These are phyloP conservation scores for Acestrorhynchus altus DNA, from an alignment of 2,797 vertebrate species.

Conservation along the genomic window DNA sequence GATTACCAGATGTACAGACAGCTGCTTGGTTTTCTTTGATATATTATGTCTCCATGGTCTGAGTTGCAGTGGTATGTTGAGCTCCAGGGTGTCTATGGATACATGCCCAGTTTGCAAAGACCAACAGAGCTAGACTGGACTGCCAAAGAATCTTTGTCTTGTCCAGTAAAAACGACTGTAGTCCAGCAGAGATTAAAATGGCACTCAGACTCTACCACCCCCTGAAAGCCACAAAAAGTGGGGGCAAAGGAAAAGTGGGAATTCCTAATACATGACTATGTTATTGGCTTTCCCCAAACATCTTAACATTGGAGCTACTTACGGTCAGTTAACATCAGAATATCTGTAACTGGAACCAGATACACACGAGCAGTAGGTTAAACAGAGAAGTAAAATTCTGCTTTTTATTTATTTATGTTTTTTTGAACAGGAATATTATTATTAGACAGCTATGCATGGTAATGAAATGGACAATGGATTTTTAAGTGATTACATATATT, in stretches of 20 bases:
- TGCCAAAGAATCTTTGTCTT: conserved; percentile 53
- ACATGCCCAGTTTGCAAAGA: conserved; percentile 45
- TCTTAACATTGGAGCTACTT: conserved; percentile 26
- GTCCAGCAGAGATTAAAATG: conserved; percentile 38
- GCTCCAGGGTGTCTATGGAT: conserved; percentile 48
- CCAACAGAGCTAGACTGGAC: conserved; percentile 38
- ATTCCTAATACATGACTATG: conserved; percentile 38
- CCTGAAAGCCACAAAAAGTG: conserved; percentile 29
- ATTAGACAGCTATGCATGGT: not conserved
- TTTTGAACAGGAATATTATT: conserved; percentile 35
- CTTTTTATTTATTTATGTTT: conserved; percentile 31
- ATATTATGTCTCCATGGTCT: conserved; percentile 47
- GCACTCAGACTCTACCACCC: conserved; percentile 22
- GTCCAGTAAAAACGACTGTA: conserved; percentile 52
- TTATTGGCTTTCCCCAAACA: conserved; percentile 35
- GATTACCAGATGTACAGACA: conserved; percentile 30
- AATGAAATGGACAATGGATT: conserved; percentile 24
- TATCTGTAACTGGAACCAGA: conserved; percentile 32
- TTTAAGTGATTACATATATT: conserved; percentile 15
- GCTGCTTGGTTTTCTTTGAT: conserved; percentile 29
- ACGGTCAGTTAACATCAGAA: conserved; percentile 34
- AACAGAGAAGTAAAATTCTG: not conserved
- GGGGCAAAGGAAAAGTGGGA: conserved; percentile 35
- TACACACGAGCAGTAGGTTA: conserved; percentile 29
- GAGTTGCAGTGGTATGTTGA: conserved; percentile 31